A percentile compares a stretch with the other conserved stretches of the same genome.
Evolutionary conservation across 2,888 invertebrate genomes (phyloP).

Genomic region (Athalia circularis): DNA sequence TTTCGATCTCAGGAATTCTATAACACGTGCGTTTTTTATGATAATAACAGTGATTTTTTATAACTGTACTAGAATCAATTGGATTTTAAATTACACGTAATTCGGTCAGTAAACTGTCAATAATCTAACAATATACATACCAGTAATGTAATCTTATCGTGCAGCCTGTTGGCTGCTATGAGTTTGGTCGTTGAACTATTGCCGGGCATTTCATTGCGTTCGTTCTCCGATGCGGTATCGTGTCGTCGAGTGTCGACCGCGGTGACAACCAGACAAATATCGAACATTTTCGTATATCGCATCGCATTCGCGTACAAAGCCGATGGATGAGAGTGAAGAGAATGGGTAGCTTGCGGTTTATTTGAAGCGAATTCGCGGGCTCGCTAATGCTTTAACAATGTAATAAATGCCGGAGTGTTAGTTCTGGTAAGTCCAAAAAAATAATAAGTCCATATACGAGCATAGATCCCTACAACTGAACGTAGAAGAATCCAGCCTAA

Average conservation of each 20-base stretch:
- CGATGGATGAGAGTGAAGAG: too few relatives aligned
- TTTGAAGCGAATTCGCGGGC: too few relatives aligned
- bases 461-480: background rate
- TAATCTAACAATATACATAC: background rate
- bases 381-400: too few relatives aligned
- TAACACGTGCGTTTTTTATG: too few relatives aligned
- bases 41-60: too few relatives aligned
- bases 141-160: background rate
- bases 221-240: background rate
- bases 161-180: background rate
- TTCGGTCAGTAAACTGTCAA: background rate
- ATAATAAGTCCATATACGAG: background rate
- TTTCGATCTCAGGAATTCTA: too few relatives aligned
- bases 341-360: too few relatives aligned
- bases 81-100: too few relatives aligned
- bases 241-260: background rate
- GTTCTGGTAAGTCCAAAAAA: slow-evolving; percentile 12
- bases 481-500: background rate
- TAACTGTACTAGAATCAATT: too few relatives aligned
- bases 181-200: slow-evolving; percentile 14
- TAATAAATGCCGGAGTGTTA: background rate
- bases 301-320: too few relatives aligned
- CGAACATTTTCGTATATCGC: too few relatives aligned
- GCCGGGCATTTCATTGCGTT: background rate
- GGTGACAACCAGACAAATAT: too few relatives aligned